Evolutionary conservation across 2,113 vertebrate genomes (phyloP), one percentile per base, ranked within the genome.

Genomic region (Pollachius pollachius): DNA sequence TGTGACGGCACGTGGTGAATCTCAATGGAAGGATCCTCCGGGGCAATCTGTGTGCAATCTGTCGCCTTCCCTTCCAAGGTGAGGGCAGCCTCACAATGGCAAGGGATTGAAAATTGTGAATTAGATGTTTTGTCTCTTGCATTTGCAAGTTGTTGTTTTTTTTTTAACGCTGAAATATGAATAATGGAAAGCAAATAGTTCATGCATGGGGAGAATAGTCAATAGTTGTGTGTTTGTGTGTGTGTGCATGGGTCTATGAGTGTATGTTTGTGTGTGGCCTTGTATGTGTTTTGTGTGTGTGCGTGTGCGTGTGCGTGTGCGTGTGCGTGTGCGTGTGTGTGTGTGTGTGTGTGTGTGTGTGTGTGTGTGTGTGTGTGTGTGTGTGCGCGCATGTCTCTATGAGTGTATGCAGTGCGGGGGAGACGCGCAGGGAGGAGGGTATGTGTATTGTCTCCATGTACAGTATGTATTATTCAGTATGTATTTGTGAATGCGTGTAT

Each of bases 1-100:
- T 72, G 64, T 63, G 70, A 65, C 62, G 78, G 65, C 71, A 72
- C 65, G 71, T 71, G 77, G 61, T 64, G 23, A 71, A 70, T 76
- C 4, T 69, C 59, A 56, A 74, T 52, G 65, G 56, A 1, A 59
- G 67, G 71, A 72, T 73, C 72, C 75, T 82, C 70, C 68, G 61
- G 67, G 6, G 41, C 8, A 48, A 48, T 48, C 41, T 48, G 41
- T 11, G 41, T 13, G 74, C 71, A 67, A 61, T 84, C 74, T 70
- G 58, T 68, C 57, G 13, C 57, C 34, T 52, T 70, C 69, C 65
- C 69, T 76, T 68, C 65, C 12, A 72, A 69, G 0, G 56, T 52
- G 64, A 65, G 68, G 75, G 68, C 56, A 74, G 64, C 62, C 75
- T 17, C 1, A 27, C 30, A 17, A 17, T 25, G 15, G 54, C 52